Evolutionary conservation across 2,888 invertebrate genomes (phyloP), one percentile per base, ranked within the genome.

Genomic region (Cecidostiba fungosa): DNA sequence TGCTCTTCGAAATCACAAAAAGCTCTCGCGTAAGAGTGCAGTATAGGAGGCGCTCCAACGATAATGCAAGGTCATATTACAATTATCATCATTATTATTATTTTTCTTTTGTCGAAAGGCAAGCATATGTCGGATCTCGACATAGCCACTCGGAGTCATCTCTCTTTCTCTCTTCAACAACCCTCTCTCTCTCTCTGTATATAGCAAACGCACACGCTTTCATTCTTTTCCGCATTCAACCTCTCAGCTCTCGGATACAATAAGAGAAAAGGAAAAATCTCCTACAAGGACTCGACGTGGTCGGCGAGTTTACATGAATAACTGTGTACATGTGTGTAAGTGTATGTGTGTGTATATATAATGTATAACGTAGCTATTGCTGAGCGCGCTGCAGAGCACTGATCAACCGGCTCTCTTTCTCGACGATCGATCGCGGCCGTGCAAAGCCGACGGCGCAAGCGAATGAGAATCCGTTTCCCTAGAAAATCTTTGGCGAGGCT

Each of bases 401-500:
- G 54, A 6, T n/a, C 6, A 6, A n/a, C 54, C 54, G 54, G 54
- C 54, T 50, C 43, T 16, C 50, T 23, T 19, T 8, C 23, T 8
- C 23, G 54, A 59, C 29, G 66, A 66, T 66, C 66, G 66, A 66
- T 66, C 29, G 66, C 66, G 14, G 66, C 29, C 26, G 66, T 14
- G 66, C n/a, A n/a, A 19, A 19, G 6, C 54, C n/a, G 54, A 23
- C 54, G 54, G 54, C 54, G 23, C 23, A 59, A 59, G 54, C 54
- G 54, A 59, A 23, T 59, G 54, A 59, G 54, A 59, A 59, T 59
- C 54, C 54, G 19, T 59, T 59, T n/a, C 54, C 54, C 54, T 59
- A 39, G 3, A 19, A 76, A 74, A 84, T 69, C 76, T 84, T 77
- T 84, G 78, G 78, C 70, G 59, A 77, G 70, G 47, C 26, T 77